Evolutionary conservation across 37 sponge, comb jelly and placozoan genomes (phyloP).

Genomic region (Chondrilla cf. caribensis): DNA sequence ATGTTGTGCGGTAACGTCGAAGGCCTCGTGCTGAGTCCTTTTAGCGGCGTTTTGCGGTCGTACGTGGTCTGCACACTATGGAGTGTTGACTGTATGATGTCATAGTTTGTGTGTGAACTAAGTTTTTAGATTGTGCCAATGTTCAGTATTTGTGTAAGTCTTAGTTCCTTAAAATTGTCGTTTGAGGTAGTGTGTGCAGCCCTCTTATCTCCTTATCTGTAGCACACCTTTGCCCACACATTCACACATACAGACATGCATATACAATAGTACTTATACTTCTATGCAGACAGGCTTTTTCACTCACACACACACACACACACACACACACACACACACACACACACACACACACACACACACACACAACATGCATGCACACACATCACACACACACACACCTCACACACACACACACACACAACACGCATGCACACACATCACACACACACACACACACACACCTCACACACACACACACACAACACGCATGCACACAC

Average conservation of each 20-base stretch:
- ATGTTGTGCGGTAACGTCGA: no score
- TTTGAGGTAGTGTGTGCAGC: no score
- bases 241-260: not conserved
- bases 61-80: no score
- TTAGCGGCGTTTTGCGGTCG: no score
- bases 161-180: no score
- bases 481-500: constrained; percentile 30
- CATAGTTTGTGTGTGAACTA: no score
- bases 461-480: constrained; percentile 33
- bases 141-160: no score
- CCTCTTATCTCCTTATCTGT: no score
- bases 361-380: constrained; percentile 28
- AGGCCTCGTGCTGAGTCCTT: no score
- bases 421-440: constrained; percentile 28
- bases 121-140: no score
- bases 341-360: constrained; percentile 31
- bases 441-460: constrained; percentile 15
- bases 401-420: constrained; percentile 26
- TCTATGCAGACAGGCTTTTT: not conserved
- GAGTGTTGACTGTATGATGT: no score
- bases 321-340: constrained; percentile 30
- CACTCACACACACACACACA: constrained; percentile 13
- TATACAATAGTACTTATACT: not conserved
- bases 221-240: no score
- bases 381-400: constrained; percentile 36